Evolutionary conservation across 2,113 vertebrate species (phyloP).

Genomic region (Burhinus bistriatus): DNA sequence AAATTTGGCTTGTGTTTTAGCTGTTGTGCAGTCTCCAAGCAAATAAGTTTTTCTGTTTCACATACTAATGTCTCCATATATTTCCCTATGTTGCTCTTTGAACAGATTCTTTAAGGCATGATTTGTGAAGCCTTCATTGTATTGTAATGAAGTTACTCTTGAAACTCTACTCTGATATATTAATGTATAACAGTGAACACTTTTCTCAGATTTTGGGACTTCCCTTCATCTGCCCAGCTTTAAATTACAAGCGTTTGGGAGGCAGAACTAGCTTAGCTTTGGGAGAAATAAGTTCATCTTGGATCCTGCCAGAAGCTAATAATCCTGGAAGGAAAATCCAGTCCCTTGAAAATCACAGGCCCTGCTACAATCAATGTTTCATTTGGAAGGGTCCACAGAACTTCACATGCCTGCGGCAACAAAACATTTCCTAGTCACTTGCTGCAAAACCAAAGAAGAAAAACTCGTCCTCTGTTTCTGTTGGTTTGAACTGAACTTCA

Average conservation of each 20-base stretch:
- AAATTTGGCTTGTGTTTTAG: background rate
- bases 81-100: background rate
- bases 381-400: background rate
- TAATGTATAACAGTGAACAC: background rate
- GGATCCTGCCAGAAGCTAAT: background rate
- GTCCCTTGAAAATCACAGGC: background rate
- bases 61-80: background rate
- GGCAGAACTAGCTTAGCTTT: background rate
- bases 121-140: background rate
- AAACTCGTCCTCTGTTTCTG: background rate
- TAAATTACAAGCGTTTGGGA: background rate
- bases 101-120: background rate
- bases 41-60: background rate
- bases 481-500: conserved; percentile 6
- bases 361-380: background rate
- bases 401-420: background rate
- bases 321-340: background rate
- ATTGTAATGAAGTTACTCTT: background rate
- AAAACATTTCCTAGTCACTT: background rate
- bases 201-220: background rate
- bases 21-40: background rate
- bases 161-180: background rate
- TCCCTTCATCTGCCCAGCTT: background rate
- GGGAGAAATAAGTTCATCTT: background rate
- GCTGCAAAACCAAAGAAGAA: background rate